Base-by-base conservation (phyloP, 35 echinoderm and acorn worm genomes). In the Heliocidaris erythrogramma region DNA sequence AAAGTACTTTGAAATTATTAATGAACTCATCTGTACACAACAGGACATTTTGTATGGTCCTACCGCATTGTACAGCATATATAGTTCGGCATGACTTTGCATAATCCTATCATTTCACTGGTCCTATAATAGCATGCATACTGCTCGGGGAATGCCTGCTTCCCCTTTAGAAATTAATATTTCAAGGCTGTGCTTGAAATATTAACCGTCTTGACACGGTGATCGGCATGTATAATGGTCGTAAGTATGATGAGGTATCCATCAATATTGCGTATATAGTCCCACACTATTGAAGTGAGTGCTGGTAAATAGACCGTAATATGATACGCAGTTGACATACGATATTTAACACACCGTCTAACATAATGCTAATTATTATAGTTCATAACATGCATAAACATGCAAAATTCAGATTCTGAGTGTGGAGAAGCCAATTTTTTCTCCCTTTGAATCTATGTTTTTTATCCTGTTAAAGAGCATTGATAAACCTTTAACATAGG, bases 121-220 rank as follows among this genome's bases (percentile, higher is more conserved):
- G 65, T 78, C 18, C 65, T 71, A 71, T 71, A n/a, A n/a, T 9
- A 27, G 27, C 7, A 78, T n/a, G 52, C 21, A 78, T 78, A 78
- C 9, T 89, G 47, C 87, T 32, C 29, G 47, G 87, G 18, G 87
- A 47, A 47, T 89, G 47, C 87, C 32, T 16, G 17, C 87, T 48
- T 89, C 87, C 31, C 47, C 87, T 0, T 32, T 89, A 4, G 31
- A 48, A 89, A 89, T 89, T 89, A 89, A 89, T 89, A 89, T 89
- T 89, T 89, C 87, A 89, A 48, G 31, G 87, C 42, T 32, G 16
- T 48, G 32, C 12, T 13, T 89, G 47, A 89, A 89, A 89, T 89
- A 89, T 89, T 89, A 48, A 89, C 87, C 30, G 87, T 42, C 65
- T 27, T 78, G 27, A 27, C 27, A 78, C 65, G 65, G 4, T 78